Evolutionary conservation across 2,797 vertebrate species (phyloP).

Genomic region (Halcyon badia): DNA sequence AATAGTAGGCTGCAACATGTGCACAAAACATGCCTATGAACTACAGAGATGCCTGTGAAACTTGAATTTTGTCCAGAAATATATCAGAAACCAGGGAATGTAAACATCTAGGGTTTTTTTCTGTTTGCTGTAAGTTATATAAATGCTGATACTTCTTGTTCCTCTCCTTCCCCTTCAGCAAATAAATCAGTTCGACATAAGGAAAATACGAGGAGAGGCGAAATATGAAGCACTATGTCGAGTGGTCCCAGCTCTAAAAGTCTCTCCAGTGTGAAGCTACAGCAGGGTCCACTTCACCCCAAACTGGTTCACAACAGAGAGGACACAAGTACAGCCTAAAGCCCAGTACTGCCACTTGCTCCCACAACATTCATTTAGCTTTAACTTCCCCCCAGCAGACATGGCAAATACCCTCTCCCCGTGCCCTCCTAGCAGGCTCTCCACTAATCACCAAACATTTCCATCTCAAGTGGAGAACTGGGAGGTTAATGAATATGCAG

Average conservation of each 20-base stretch:
- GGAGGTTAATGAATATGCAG: slow-evolving; percentile 51
- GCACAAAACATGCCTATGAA: not conserved
- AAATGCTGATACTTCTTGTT: not conserved
- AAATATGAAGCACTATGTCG: accelerated
- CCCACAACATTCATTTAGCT: not conserved
- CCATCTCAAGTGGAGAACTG: not conserved
- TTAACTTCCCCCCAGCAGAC: accelerated
- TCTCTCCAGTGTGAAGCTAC: not conserved
- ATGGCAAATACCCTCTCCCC: not conserved
- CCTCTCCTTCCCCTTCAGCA: not conserved
- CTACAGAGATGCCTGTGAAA: not conserved
- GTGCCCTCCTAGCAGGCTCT: not conserved
- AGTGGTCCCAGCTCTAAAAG: not conserved
- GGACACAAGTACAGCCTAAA: not conserved
- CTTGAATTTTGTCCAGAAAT: not conserved
- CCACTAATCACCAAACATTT: not conserved
- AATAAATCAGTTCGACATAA: not conserved
- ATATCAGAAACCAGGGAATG: not conserved
- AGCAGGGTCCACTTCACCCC: not conserved
- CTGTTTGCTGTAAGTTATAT: too few species aligned
- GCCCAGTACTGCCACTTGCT: not conserved
- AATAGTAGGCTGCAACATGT: accelerated
- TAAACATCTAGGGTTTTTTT: not conserved
- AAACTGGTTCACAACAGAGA: accelerated
- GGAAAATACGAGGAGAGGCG: accelerated